A percentile compares a stretch with the other conserved stretches of the same genome.
phyloP scores from a whole-genome alignment of 2,113 vertebrate genomes.

The Proteles cristata region DNA sequence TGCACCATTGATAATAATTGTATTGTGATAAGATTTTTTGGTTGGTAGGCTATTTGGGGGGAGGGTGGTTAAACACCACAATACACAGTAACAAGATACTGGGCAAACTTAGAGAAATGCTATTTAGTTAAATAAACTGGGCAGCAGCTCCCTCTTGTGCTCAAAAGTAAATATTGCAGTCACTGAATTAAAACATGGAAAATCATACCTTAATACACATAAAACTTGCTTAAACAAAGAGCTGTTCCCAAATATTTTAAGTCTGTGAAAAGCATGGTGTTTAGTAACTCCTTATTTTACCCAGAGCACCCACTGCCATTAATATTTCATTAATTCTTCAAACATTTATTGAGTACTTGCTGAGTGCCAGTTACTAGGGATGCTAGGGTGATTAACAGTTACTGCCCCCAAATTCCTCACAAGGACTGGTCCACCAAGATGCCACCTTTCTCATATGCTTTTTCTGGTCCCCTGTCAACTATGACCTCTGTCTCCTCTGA shows the following conservation, averaged over 20 bases:
- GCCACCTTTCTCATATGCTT: neutral
- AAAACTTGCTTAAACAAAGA: neutral
- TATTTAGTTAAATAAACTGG: conserved; percentile 68
- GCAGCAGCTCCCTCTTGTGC: conserved; percentile 83
- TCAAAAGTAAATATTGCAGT: neutral
- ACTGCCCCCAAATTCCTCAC: neutral
- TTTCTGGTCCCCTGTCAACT: neutral
- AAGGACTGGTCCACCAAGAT: neutral
- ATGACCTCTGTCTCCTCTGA: neutral
- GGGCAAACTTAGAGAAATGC: neutral
- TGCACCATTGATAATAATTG: neutral
- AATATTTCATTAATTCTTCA: neutral
- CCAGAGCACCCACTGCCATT: neutral
- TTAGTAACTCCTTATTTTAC: neutral
- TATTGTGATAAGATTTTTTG: neutral
- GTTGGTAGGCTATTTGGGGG: neutral
- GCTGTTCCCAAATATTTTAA: neutral
- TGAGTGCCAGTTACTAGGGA: neutral
- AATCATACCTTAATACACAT: neutral
- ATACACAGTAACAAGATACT: neutral
- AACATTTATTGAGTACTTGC: neutral
- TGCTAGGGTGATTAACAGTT: neutral
- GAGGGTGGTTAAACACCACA: neutral
- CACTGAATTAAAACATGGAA: conserved; percentile 2
- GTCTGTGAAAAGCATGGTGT: neutral